phyloP scores from a whole-genome alignment of 2,888 invertebrate species.

The Linhomoeus sp. region DNA sequence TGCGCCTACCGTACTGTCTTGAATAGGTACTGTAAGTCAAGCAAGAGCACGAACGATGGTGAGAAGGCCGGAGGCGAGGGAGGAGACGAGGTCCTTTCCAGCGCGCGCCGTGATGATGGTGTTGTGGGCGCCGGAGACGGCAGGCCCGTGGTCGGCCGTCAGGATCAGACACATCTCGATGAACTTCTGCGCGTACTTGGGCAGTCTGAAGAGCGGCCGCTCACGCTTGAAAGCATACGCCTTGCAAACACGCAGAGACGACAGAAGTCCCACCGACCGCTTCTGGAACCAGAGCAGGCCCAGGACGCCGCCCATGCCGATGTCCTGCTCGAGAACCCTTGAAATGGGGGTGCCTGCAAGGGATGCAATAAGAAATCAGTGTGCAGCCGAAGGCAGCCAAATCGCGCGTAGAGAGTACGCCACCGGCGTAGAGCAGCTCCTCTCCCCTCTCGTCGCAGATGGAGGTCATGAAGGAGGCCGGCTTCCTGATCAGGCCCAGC shows the following conservation, averaged over 20 bases:
- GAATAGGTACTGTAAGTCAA: too few relatives aligned
- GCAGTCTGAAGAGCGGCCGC: constrained; percentile 36
- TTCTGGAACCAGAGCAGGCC: constrained; percentile 88
- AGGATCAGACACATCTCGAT: constrained; percentile 97
- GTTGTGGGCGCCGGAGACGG: constrained; percentile 88
- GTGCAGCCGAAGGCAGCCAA: too few relatives aligned
- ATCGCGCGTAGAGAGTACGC: too few relatives aligned
- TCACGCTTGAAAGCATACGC: too few relatives aligned
- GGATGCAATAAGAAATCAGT: too few relatives aligned
- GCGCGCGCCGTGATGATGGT: constrained; percentile 92
- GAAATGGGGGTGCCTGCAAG: constrained; percentile 67
- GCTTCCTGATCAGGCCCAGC: constrained; percentile 87
- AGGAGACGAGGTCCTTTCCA: constrained; percentile 89
- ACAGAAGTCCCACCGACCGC: too few relatives aligned
- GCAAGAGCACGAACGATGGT: constrained; percentile 57
- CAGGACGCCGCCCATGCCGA: constrained; percentile 93
- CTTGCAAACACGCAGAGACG: too few relatives aligned
- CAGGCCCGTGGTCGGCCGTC: constrained; percentile 94
- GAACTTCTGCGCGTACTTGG: constrained; percentile 81
- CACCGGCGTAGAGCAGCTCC: constrained; percentile 79
- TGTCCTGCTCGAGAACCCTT: constrained; percentile 64
- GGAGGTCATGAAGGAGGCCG: constrained; percentile 96
- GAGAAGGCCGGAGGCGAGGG: constrained; percentile 77
- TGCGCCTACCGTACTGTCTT: too few relatives aligned
- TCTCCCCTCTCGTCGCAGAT: constrained; percentile 98